These are phyloP conservation scores for Asobara japonica DNA, from an alignment of 1,140 invertebrate species.

Conservation along the genomic window DNA sequence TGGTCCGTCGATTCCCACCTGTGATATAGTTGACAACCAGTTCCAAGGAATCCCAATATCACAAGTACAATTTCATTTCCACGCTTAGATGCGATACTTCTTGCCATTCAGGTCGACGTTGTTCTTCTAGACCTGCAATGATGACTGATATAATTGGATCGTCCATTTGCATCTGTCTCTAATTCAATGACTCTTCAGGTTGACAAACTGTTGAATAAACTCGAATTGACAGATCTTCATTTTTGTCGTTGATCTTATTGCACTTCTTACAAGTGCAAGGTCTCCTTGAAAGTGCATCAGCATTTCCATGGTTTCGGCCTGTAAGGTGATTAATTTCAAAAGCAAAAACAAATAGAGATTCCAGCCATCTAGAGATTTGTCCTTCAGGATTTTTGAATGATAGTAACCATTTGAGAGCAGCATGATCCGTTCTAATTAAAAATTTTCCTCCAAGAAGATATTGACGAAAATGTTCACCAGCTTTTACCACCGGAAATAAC, in stretches of 20 bases:
- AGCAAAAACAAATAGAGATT: conserved; percentile 26
- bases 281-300: conserved; percentile 26
- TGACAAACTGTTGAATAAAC: not conserved
- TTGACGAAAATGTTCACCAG: not conserved
- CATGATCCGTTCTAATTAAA: conserved; percentile 43
- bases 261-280: not conserved
- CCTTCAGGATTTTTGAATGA: too few species aligned
- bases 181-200: not conserved
- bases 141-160: not conserved
- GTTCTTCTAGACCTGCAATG: not conserved
- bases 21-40: not conserved
- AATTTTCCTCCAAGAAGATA: not conserved
- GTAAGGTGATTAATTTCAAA: not conserved
- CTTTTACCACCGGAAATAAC: not conserved
- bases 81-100: not conserved
- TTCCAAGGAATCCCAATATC: not conserved
- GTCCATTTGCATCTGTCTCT: not conserved
- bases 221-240: not conserved
- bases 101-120: not conserved
- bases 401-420: too few species aligned
- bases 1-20: not conserved
- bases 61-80: not conserved
- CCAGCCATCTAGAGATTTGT: conserved; percentile 44
- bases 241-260: not conserved
- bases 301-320: conserved; percentile 17